A percentile compares a stretch with the other conserved stretches of the same genome.
Evolutionary conservation across 2,113 vertebrate species (phyloP).

Genomic region (Varanus komodoensis): DNA sequence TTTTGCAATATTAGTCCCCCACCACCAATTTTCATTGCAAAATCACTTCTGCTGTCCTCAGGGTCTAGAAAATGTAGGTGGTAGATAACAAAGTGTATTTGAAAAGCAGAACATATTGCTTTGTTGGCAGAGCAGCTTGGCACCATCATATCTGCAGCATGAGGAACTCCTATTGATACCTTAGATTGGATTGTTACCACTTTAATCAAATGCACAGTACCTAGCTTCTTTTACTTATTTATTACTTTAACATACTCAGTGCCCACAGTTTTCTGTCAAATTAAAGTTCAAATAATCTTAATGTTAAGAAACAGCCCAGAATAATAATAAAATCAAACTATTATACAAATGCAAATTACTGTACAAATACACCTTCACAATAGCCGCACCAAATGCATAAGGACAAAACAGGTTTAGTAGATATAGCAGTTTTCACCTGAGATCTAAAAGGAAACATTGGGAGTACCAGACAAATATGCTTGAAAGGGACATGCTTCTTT

Average conservation of each 20-base stretch:
- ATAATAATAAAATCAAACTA: background rate
- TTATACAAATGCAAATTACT: background rate
- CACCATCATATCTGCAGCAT: background rate
- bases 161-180: background rate
- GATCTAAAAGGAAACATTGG: too few relatives aligned
- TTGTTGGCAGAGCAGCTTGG: slow-evolving; percentile 1
- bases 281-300: too few relatives aligned
- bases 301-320: background rate
- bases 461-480: too few relatives aligned
- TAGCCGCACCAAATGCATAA: background rate
- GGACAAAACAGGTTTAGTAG: background rate
- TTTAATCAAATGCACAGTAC: background rate
- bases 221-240: background rate
- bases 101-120: slow-evolving; percentile 22
- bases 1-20: slow-evolving; percentile 38
- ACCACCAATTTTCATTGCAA: slow-evolving; percentile 38
- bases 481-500: too few relatives aligned
- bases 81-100: background rate
- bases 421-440: too few relatives aligned
- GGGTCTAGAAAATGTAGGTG: background rate
- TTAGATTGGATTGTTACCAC: background rate
- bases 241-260: background rate
- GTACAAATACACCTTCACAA: background rate
- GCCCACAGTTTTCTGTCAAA: background rate
- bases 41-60: slow-evolving; percentile 23